Conservation (phyloP, 2,113 vertebrate species). For the Gallinago undulata region DNA sequence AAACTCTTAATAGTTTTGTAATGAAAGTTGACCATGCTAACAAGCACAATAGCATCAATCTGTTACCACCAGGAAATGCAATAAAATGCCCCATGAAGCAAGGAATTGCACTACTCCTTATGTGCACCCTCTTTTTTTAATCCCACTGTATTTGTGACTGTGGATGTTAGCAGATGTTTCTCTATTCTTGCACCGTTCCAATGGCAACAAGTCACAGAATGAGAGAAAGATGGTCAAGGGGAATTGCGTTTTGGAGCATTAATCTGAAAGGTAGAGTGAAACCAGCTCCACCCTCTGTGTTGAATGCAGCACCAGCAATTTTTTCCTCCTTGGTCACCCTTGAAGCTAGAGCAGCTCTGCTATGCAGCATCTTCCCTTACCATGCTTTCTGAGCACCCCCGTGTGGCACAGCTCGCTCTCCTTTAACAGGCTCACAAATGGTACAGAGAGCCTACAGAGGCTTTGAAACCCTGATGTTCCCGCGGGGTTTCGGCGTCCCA, state of each 20-base stretch:
- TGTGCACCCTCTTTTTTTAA: not conserved
- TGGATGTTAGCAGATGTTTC: not conserved
- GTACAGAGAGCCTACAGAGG: not conserved
- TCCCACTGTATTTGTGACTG: not conserved
- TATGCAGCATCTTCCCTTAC: not conserved
- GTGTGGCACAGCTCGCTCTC: not conserved
- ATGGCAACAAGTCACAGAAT: not conserved
- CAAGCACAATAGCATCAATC: not conserved
- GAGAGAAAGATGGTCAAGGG: not conserved
- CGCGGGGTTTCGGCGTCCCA: rapidly evolving
- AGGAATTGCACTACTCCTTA: not conserved
- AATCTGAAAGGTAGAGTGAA: not conserved
- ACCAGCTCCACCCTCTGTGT: not conserved
- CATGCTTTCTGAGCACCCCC: not conserved
- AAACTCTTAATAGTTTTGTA: not conserved
- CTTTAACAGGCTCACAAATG: not conserved
- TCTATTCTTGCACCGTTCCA: not conserved
- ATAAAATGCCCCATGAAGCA: constrained; percentile 22
- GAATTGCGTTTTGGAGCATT: not conserved
- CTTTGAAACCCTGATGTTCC: not conserved
- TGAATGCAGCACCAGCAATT: not conserved
- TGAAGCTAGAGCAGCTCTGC: not conserved
- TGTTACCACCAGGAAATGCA: not conserved
- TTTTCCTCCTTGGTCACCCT: not conserved
- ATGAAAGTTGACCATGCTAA: constrained; percentile 26